Evolutionary conservation across 2,797 vertebrate species (phyloP), one percentile per base, ranked within the genome.

Genomic region (Dendrocincla tyrannina): DNA sequence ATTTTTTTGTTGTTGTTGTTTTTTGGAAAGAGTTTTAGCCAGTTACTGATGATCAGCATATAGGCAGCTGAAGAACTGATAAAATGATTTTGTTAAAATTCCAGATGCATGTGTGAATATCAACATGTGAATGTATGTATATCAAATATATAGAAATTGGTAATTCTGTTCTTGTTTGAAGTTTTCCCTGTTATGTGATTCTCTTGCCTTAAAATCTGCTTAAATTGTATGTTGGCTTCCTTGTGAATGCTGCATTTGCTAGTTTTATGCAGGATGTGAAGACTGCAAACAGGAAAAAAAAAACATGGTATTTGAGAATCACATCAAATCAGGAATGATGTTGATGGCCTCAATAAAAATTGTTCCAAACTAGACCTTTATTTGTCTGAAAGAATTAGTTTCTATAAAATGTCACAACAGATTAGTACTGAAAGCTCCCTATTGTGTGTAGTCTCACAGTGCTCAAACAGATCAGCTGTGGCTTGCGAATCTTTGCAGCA

Each of bases 341-440:
- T 76, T 89, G 93, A 91, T 88, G 64, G 35, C 63, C 85, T 91
- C 80, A 88, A 87, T 64, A 92, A 84, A 78, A 86, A 96, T 87
- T 92, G 55, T 91, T 95, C 44, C 19, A 95, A 95, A 92, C 59
- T 86, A 95, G 93, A 91, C 59, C n/a, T 92, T 95, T 93, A 94
- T 93, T 95, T 89, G 91, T 88, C 88, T 85, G 70, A 73, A 91
- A 95, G 89, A 95, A 91, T 91, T 88, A 67, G 81, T 79, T 70
- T 83, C 91, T 75, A 77, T 93, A 95, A 96, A 95, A 91, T 94
- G 78, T 93, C 91, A 93, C 68, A 93, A 88, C 84, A 96, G 93
- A 95, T 94, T 95, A 93, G 37, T 72, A 76, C 80, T 82, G 80
- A 91, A 94, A 89, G 62, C 68, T 82, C 68, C 53, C 73, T 70